Percentiles rank a stretch among this genome's conserved stretches.
phyloP scores from a whole-genome alignment of 1,140 invertebrate genomes.

The Meloidogyne floridensis region DNA sequence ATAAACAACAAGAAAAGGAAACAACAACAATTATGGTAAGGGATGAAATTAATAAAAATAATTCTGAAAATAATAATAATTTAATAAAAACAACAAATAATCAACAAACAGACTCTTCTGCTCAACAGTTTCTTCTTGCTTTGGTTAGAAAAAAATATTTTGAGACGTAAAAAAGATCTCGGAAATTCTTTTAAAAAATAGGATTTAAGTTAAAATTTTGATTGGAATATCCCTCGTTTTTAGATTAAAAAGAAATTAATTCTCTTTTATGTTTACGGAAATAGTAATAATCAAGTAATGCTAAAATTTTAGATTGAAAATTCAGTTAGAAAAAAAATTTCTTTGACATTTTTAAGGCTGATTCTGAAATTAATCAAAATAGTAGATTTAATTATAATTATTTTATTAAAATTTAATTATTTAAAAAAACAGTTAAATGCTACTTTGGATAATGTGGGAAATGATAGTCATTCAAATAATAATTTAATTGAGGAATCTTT shows the following conservation, averaged over 20 bases:
- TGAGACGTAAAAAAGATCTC: no score
- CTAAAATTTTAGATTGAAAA: no score
- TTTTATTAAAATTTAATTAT: neutral
- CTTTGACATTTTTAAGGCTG: no score
- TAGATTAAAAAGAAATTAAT: no score
- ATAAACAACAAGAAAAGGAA: neutral
- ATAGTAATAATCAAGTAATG: no score
- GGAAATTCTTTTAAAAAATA: no score
- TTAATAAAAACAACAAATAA: neutral
- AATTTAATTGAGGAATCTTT: neutral
- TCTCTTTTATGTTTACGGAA: no score
- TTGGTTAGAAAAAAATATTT: neutral
- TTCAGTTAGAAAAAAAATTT: no score
- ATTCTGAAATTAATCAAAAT: no score
- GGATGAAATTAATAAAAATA: neutral
- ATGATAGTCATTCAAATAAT: neutral
- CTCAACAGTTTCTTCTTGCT: slow-evolving; percentile 16
- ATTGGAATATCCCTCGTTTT: no score
- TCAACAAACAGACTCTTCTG: slow-evolving; percentile 3
- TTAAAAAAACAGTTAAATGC: neutral
- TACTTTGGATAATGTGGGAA: neutral
- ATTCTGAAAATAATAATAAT: neutral
- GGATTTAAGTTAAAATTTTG: no score
- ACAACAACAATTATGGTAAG: neutral
- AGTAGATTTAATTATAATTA: no score